phyloP scores from a whole-genome alignment of 53 echinoderm and acorn worm species.

The Arbacia lixula region DNA sequence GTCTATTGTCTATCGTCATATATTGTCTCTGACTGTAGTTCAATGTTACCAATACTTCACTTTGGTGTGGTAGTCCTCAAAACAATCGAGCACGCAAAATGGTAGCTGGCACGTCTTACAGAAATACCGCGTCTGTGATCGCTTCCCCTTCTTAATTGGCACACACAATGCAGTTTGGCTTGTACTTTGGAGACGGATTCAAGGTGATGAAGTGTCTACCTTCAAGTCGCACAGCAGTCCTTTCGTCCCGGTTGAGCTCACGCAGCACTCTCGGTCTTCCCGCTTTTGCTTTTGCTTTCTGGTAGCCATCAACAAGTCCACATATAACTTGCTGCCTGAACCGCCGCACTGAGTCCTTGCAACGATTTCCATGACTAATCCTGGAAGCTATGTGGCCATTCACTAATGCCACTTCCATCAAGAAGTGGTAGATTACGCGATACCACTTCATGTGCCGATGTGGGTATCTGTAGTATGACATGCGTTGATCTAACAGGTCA shows the following conservation, averaged over 20 bases:
- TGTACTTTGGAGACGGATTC: background rate
- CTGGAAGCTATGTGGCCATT: conserved; percentile 20
- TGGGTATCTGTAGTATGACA: conserved; percentile 33
- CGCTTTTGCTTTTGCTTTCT: background rate
- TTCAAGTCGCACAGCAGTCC: background rate
- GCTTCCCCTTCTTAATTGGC: background rate
- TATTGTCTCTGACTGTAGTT: background rate
- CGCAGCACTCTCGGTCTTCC: background rate
- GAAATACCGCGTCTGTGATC: background rate
- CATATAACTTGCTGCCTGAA: background rate
- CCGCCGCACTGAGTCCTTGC: background rate
- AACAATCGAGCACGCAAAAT: background rate
- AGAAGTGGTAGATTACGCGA: conserved; percentile 29
- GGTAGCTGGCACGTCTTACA: background rate
- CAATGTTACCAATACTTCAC: conserved; percentile 1
- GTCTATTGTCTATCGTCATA: background rate
- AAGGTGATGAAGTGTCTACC: background rate
- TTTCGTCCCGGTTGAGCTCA: background rate
- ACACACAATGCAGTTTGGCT: background rate
- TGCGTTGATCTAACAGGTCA: conserved; percentile 38
- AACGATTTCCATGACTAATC: background rate
- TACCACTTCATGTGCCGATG: conserved; percentile 34
- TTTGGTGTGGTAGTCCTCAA: conserved; percentile 8
- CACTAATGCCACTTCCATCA: conserved; percentile 35
- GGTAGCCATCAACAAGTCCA: conserved; percentile 12